Conservation (phyloP, 2,888 invertebrate species). For the Zygaena filipendulae region DNA sequence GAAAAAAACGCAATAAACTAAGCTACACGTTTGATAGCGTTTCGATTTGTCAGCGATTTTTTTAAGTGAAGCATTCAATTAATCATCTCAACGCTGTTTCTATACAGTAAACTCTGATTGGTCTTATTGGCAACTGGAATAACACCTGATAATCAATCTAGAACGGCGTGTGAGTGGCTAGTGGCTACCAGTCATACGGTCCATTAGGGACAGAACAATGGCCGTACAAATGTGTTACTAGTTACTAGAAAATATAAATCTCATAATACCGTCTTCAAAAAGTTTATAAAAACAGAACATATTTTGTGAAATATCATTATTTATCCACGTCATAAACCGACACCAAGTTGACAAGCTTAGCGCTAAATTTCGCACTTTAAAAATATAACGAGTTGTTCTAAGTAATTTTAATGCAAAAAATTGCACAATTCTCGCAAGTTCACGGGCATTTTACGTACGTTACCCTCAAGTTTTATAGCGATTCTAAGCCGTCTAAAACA, state of each 20-base stretch:
- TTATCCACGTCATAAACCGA: slow-evolving; percentile 42
- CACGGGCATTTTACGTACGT: slow-evolving; percentile 36
- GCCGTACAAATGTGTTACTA: slow-evolving; percentile 11
- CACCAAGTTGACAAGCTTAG: slow-evolving; percentile 43
- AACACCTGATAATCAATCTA: slow-evolving; percentile 29
- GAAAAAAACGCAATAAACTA: slow-evolving; percentile 34
- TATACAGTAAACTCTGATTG: slow-evolving; percentile 32
- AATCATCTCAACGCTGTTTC: slow-evolving; percentile 35
- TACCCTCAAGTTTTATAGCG: slow-evolving; percentile 50
- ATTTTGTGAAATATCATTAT: slow-evolving; percentile 30
- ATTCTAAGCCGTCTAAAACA: slow-evolving; percentile 52
- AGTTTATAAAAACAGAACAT: neutral
- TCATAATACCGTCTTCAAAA: neutral
- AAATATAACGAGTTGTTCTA: slow-evolving; percentile 28
- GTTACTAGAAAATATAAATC: neutral
- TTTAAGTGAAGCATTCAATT: slow-evolving; percentile 40
- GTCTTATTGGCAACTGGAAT: slow-evolving; percentile 31
- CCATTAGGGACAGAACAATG: slow-evolving; percentile 21
- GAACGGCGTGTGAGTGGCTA: slow-evolving; percentile 19
- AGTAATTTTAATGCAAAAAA: slow-evolving; percentile 53
- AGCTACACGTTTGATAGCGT: slow-evolving; percentile 32
- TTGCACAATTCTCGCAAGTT: slow-evolving; percentile 49
- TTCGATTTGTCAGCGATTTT: slow-evolving; percentile 55
- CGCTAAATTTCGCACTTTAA: slow-evolving; percentile 38
- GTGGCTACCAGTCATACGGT: slow-evolving; percentile 12